These are phyloP conservation scores for Pteronotus mesoamericanus DNA, from an alignment of 2,797 vertebrate species.

Conservation along the genomic window DNA sequence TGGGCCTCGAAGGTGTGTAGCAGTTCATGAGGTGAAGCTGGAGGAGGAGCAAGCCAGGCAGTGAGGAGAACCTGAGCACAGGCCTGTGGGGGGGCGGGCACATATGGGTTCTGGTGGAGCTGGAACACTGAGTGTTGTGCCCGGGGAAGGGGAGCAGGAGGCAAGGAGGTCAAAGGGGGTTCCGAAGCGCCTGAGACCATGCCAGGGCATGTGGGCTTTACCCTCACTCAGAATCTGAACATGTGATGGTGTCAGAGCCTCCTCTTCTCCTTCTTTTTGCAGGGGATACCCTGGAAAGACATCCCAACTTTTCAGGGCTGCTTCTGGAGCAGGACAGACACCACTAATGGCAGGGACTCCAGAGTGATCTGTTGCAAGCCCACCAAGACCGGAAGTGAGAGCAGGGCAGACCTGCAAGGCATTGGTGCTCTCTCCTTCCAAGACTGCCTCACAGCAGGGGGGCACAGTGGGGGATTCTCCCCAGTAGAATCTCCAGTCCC, in stretches of 20 bases:
- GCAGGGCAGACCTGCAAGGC: not conserved
- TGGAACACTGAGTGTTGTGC: not conserved
- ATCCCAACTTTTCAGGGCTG: not conserved
- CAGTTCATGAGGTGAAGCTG: not conserved
- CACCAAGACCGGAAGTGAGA: rapidly evolving
- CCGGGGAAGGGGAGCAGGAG: not conserved
- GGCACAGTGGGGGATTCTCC: no score
- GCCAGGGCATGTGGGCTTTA: not conserved
- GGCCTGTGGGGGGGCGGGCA: not conserved
- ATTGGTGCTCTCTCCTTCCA: not conserved
- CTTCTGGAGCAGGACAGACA: not conserved
- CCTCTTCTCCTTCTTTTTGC: not conserved
- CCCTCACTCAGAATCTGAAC: not conserved
- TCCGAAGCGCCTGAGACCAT: not conserved
- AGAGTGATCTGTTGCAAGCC: not conserved
- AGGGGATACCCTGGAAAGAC: not conserved
- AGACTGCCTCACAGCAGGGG: no score
- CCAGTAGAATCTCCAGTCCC: not conserved
- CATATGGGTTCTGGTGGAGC: rapidly evolving
- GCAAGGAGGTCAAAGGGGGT: rapidly evolving
- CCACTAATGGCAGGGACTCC: not conserved
- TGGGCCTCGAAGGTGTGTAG: not conserved
- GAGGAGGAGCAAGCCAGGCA: not conserved
- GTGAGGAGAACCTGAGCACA: not conserved
- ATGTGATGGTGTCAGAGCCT: not conserved